Percentiles rank a stretch among this genome's conserved stretches.
Evolutionary conservation across 2,888 invertebrate species (phyloP).

Genomic region (Dasypogon diadema): DNA sequence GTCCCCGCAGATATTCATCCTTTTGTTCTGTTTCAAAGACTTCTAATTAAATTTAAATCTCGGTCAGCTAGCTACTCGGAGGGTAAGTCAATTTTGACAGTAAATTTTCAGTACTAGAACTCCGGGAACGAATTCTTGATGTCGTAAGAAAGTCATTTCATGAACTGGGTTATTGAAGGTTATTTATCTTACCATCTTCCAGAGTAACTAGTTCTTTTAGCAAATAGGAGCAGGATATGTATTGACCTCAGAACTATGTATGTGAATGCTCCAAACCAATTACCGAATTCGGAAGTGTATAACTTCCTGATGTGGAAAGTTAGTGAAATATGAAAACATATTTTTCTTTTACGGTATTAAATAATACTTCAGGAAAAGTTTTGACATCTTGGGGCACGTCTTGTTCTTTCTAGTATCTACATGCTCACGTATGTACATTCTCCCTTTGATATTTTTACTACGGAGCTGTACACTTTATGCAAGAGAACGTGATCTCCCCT

Average conservation of each 20-base stretch:
- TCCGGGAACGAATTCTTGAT: neutral
- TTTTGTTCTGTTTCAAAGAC: slow-evolving; percentile 12
- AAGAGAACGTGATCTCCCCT: neutral
- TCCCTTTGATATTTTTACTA: neutral
- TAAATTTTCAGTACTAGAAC: neutral
- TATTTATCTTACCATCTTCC: neutral
- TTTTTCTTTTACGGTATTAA: neutral
- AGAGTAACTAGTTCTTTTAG: neutral
- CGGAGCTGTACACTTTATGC: neutral
- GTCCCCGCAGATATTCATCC: neutral
- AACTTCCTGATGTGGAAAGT: neutral
- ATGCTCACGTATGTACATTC: neutral
- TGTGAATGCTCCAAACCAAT: neutral
- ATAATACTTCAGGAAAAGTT: neutral
- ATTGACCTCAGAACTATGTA: neutral
- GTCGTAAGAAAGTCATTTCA: too few species aligned
- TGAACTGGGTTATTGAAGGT: too few species aligned
- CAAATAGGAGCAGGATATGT: neutral
- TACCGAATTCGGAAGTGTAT: neutral
- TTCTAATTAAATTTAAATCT: slow-evolving; percentile 34
- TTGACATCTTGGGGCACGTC: neutral
- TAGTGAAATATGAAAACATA: neutral
- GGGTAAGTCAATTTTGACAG: neutral
- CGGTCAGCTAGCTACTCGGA: neutral
- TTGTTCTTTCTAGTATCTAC: neutral